Conservation (phyloP, 2,797 vertebrate species). For the Coracias cyanogaster region DNA sequence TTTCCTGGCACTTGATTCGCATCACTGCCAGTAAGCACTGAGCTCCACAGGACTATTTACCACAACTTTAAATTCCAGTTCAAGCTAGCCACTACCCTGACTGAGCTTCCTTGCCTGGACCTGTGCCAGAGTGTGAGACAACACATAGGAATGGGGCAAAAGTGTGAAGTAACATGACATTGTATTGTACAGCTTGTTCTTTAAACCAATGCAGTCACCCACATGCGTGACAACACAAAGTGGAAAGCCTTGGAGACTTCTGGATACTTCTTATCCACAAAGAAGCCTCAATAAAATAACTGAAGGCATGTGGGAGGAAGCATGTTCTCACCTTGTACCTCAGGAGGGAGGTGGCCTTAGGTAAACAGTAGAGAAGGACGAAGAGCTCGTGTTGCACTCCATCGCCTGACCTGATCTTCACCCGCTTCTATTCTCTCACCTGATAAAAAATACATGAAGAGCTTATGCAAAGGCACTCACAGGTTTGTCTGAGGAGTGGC, state of each 20-base stretch:
- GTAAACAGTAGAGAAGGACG: not conserved
- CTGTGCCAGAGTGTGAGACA: not conserved
- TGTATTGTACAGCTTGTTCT: not conserved
- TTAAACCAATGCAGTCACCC: not conserved
- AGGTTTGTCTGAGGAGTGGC: not conserved
- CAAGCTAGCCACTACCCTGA: not conserved
- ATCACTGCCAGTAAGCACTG: not conserved
- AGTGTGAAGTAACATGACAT: not conserved
- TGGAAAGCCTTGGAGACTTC: not conserved
- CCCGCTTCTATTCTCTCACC: not conserved
- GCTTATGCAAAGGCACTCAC: not conserved
- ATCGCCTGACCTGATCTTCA: not conserved
- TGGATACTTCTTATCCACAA: not conserved
- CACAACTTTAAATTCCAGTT: not conserved
- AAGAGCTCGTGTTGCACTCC: not conserved
- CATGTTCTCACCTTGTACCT: conserved; percentile 4
- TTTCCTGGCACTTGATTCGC: not conserved
- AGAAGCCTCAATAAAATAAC: not conserved
- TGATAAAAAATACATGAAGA: not conserved
- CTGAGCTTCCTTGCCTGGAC: not conserved
- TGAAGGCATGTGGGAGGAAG: not conserved
- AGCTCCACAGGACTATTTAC: not conserved
- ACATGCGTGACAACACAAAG: not conserved
- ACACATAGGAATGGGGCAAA: not conserved
- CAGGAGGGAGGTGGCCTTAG: not conserved